Evolutionary conservation across 2,797 vertebrate species (phyloP), one percentile per base, ranked within the genome.

Genomic region (Enteromius fasciolatus): DNA sequence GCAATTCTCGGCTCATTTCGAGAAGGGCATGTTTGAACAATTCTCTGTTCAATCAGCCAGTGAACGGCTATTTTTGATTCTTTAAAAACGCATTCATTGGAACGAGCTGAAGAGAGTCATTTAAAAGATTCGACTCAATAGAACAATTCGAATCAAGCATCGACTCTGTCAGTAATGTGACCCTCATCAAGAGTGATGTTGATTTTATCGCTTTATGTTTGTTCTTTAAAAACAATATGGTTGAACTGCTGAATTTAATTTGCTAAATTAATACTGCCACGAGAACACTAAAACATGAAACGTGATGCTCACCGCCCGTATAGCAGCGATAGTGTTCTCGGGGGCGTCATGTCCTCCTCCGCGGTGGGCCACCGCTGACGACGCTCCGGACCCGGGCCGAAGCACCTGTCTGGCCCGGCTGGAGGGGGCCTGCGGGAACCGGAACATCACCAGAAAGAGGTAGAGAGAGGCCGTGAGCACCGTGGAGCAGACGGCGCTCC

Each of bases 321-420:
- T 96, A n/a, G 97, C 96, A 0, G 93, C 96, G 59, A 99, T 90
- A 0, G 98, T 99, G 93, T 99, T 99, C 92, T 99, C 98, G 2
- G 98, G 98, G 0, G 97, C 97, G 83, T 99, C 98, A 92, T 98
- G 95, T 1, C 94, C 94, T 0, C 96, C 97, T 17, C 96, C 97
- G 50, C 97, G 94, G 90, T 98, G 97, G 31, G 96, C 97, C 81
- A 99, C 92, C 83, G 91, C 92, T 0, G 95, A 93, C 0, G 41
- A 77, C 3, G 69, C 50, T 36, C 80, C 85, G 52, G 75, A 61
- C 46, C 83, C 90, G 6, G 96, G 96, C 83, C 91, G 92, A 78
- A 99, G 92, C 59, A 97, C 95, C 87, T 94, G 94, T 77, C 87
- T 90, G 1, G 90, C 94, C 36, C 94, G 92, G 92, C 90, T 86